These are phyloP conservation scores for Scopus umbretta DNA, from an alignment of 2,113 vertebrate genomes.

Conservation along the genomic window DNA sequence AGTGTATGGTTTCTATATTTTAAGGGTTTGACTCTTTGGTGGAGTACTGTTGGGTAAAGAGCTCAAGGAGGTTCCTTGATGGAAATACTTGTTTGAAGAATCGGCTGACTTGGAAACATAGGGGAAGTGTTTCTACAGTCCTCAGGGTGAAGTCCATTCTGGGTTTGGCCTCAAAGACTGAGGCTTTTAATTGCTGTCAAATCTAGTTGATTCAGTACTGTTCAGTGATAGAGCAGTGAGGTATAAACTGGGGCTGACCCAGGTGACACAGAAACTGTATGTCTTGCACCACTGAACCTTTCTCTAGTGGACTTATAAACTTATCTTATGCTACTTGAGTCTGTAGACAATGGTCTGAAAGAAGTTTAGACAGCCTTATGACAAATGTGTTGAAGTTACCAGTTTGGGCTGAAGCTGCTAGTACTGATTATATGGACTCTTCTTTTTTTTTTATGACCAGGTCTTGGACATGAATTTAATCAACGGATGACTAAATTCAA, in stretches of 20 bases:
- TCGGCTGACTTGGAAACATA: not conserved
- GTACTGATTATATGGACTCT: not conserved
- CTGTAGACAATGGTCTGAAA: not conserved
- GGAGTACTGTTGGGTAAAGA: not conserved
- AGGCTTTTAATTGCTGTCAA: not conserved
- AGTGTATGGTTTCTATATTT: not conserved
- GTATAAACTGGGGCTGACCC: not conserved
- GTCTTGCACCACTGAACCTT: not conserved
- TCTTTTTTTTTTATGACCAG: not conserved
- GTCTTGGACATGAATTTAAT: not conserved
- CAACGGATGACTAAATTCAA: not conserved
- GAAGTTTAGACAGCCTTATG: not conserved
- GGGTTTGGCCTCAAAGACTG: not conserved
- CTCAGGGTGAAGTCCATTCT: not conserved
- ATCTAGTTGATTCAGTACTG: not conserved
- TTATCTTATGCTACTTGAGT: not conserved
- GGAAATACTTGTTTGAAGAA: not conserved
- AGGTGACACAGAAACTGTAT: rapidly evolving
- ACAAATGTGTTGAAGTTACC: not conserved
- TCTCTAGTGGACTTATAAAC: not conserved
- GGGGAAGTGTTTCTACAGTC: not conserved
- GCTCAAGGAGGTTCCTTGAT: not conserved
- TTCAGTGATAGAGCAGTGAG: not conserved
- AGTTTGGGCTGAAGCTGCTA: not conserved
- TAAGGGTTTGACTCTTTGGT: rapidly evolving